Evolutionary conservation across 2,113 vertebrate genomes (phyloP).

Genomic region (Tragelaphus buxtoni): DNA sequence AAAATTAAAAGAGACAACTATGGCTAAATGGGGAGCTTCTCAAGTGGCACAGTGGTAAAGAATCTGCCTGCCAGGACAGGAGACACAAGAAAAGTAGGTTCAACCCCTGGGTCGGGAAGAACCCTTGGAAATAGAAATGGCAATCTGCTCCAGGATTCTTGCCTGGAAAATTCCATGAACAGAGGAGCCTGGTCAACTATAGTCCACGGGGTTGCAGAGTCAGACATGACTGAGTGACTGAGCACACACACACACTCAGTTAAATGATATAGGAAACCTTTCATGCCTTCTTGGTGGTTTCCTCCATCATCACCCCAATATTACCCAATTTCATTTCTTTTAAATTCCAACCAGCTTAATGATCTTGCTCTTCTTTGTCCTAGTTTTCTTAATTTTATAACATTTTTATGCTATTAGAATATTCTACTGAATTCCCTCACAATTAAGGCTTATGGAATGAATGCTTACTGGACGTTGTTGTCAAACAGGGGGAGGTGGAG

Average conservation of each 20-base stretch:
- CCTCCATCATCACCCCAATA: not conserved
- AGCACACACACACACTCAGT: not conserved
- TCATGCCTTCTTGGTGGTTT: not conserved
- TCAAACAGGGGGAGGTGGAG: not conserved
- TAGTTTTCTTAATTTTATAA: not conserved
- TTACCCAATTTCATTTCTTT: not conserved
- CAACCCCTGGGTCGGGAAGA: not conserved
- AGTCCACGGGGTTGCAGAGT: not conserved
- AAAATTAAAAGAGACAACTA: not conserved
- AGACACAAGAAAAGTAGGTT: not conserved
- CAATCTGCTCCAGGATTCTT: not conserved
- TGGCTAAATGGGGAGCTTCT: not conserved
- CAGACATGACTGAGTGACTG: not conserved
- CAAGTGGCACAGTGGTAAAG: not conserved
- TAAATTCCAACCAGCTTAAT: not conserved
- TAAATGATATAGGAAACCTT: not conserved
- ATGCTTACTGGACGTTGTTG: not conserved
- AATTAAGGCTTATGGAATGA: not conserved
- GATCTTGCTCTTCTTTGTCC: not conserved
- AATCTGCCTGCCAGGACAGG: not conserved
- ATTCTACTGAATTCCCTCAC: not conserved
- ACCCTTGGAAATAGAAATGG: not conserved
- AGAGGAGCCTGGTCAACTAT: not conserved
- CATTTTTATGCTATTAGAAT: not conserved
- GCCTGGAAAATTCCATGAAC: not conserved